Evolutionary conservation across 2,888 invertebrate genomes (phyloP).

Genomic region (Netelia fuscicornis): DNA sequence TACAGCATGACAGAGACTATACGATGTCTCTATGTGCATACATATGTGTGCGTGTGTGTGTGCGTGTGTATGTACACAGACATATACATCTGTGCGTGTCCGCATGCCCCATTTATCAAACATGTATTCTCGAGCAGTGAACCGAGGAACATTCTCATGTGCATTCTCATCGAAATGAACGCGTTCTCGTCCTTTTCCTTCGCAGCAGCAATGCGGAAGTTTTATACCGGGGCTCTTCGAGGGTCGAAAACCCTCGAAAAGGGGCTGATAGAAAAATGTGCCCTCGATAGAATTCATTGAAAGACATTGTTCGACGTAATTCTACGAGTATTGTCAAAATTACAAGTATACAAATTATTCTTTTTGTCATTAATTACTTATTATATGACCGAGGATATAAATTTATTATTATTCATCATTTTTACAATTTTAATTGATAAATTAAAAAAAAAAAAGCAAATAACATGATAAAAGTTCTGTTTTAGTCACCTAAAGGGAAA

Average conservation of each 20-base stretch:
- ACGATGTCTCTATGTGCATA: neutral
- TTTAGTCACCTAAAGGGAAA: neutral
- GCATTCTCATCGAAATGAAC: constrained; percentile 46
- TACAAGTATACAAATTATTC: too few species aligned
- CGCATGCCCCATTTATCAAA: constrained; percentile 49
- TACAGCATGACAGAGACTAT: constrained; percentile 41
- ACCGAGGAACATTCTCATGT: constrained; percentile 34
- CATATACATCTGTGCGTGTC: neutral
- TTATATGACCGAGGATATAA: too few species aligned
- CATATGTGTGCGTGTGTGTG: neutral
- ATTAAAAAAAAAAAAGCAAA: neutral
- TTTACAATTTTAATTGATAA: too few species aligned
- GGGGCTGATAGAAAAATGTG: constrained; percentile 23
- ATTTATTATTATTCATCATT: too few species aligned
- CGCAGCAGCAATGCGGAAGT: constrained; percentile 13
- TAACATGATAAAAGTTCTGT: neutral
- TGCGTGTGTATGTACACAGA: neutral
- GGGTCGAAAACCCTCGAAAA: neutral
- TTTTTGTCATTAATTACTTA: too few species aligned
- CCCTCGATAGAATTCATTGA: constrained; percentile 30
- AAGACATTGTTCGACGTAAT: constrained; percentile 14
- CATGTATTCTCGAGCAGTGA: constrained; percentile 36
- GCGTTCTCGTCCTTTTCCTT: constrained; percentile 20
- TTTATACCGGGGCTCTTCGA: constrained; percentile 8
- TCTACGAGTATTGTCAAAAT: neutral